phyloP scores from a whole-genome alignment of 2,888 invertebrate genomes.

The Meteorus cinctellus region DNA sequence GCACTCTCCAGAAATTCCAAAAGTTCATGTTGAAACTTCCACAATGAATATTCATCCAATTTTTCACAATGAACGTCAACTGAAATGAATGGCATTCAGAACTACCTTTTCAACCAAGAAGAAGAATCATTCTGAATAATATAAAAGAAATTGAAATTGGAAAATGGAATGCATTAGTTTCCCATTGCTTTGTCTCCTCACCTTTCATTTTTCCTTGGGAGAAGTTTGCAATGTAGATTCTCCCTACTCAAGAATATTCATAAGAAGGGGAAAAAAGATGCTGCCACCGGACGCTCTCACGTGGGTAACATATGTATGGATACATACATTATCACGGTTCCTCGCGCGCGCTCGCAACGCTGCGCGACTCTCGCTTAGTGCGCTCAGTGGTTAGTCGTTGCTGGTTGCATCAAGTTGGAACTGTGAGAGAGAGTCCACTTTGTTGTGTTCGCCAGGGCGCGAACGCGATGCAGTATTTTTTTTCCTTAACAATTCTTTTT shows the following conservation, averaged over 20 bases:
- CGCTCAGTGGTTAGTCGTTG: conserved; percentile 65
- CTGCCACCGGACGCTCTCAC: conserved; percentile 57
- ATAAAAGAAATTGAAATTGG: background rate
- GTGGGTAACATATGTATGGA: conserved; percentile 61
- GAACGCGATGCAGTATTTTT: conserved; percentile 7
- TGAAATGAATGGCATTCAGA: too few relatives aligned
- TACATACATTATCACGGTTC: conserved; percentile 66
- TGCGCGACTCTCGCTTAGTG: conserved; percentile 61
- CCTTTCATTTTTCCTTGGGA: background rate
- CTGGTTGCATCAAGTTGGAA: conserved; percentile 49
- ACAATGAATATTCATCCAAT: too few relatives aligned
- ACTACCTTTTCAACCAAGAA: background rate
- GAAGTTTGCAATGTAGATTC: conserved; percentile 13
- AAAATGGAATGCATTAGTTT: background rate
- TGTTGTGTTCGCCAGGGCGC: conserved; percentile 8
- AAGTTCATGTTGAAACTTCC: too few relatives aligned
- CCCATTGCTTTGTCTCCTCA: background rate
- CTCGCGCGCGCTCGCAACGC: conserved; percentile 54
- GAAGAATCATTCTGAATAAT: background rate
- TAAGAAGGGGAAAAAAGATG: conserved; percentile 43
- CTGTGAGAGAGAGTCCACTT: conserved; percentile 25
- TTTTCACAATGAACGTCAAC: too few relatives aligned
- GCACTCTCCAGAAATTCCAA: too few relatives aligned
- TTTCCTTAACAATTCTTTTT: conserved; percentile 30
- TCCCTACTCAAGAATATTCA: background rate